These are phyloP conservation scores for Psittacula derbiana DNA, from an alignment of 2,797 vertebrate genomes.

Conservation along the genomic window DNA sequence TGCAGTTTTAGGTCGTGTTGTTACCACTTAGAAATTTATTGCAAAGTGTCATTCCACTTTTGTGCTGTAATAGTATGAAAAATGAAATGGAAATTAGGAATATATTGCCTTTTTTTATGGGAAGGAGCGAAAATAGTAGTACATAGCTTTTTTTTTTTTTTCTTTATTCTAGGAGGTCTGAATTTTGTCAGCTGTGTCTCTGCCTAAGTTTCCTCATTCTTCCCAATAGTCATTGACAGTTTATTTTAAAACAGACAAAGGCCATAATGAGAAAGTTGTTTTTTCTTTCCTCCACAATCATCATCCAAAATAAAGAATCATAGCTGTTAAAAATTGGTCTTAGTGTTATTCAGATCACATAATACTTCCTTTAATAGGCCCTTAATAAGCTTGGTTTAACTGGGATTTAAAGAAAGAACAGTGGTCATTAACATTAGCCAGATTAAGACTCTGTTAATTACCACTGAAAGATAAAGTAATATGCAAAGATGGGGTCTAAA, in stretches of 20 bases:
- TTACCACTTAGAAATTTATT: background rate
- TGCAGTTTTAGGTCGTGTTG: background rate
- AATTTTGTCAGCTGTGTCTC: background rate
- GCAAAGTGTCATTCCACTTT: background rate
- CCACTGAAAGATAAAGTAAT: constrained; percentile 84
- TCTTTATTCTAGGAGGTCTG: background rate
- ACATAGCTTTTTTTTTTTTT: background rate
- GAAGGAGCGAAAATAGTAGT: background rate
- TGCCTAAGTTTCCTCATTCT: background rate
- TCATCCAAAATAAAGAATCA: constrained; percentile 41
- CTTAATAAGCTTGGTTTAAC: constrained; percentile 85
- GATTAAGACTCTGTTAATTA: constrained; percentile 86
- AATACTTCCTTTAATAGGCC: constrained; percentile 82
- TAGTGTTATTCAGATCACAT: constrained; percentile 80
- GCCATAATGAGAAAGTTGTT: background rate
- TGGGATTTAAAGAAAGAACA: constrained; percentile 83
- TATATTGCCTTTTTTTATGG: background rate
- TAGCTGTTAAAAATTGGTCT: constrained; percentile 39
- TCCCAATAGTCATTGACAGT: background rate
- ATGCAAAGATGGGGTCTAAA: constrained; percentile 73
- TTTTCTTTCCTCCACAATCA: background rate
- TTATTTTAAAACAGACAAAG: constrained; percentile 19
- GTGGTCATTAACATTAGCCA: constrained; percentile 84
- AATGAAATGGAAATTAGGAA: background rate
- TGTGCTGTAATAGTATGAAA: background rate